Evolutionary conservation across 2,888 invertebrate species (phyloP).

Genomic region (Atherix ibis): DNA sequence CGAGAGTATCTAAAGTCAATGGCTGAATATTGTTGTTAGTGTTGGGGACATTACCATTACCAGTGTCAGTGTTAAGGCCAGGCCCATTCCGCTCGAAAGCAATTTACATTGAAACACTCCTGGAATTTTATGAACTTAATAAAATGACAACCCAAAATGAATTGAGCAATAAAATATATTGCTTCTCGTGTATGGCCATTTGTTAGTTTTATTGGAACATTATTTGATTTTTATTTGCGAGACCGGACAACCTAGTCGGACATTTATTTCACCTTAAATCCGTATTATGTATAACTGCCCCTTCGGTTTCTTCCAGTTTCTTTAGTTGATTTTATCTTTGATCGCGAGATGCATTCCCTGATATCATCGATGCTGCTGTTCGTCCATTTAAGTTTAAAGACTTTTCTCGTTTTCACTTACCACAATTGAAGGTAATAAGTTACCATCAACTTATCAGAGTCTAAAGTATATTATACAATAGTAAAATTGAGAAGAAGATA

Average conservation of each 20-base stretch:
- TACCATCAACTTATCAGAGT: too few relatives aligned
- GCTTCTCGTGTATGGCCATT: constrained; percentile 5
- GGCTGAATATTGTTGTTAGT: neutral
- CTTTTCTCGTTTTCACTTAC: too few relatives aligned
- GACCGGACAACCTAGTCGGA: constrained; percentile 1
- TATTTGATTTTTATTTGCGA: constrained; percentile 9
- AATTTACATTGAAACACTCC: constrained; percentile 10
- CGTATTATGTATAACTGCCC: too few relatives aligned
- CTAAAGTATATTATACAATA: too few relatives aligned
- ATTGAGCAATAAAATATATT: constrained; percentile 11
- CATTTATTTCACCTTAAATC: constrained; percentile 1
- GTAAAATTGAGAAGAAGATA: too few relatives aligned
- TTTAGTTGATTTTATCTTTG: too few relatives aligned
- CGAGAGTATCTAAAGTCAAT: too few relatives aligned
- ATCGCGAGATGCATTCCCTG: too few relatives aligned
- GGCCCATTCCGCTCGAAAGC: constrained; percentile 8
- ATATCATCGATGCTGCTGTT: too few relatives aligned
- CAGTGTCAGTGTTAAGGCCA: neutral
- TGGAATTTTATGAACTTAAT: constrained; percentile 11
- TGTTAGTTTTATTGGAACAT: constrained; percentile 9
- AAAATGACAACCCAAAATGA: constrained; percentile 11
- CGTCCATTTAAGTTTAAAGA: too few relatives aligned
- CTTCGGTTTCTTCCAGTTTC: too few relatives aligned
- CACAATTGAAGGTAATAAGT: too few relatives aligned
- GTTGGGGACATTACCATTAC: neutral